These are phyloP conservation scores for Cacoxenus indagator DNA, from an alignment of 2,888 invertebrate species.

Conservation along the genomic window DNA sequence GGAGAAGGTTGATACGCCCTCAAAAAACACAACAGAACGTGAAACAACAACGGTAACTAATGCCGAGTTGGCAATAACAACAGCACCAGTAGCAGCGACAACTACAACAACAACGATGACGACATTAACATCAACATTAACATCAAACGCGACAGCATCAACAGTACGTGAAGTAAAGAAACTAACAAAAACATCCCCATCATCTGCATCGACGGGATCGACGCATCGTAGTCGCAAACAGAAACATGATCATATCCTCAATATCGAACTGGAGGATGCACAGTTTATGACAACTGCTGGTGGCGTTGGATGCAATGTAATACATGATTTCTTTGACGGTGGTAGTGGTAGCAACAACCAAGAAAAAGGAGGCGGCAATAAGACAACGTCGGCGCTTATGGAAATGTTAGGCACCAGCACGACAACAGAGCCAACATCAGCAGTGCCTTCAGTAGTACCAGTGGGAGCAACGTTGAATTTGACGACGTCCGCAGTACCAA, in stretches of 20 bases:
- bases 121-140: background rate
- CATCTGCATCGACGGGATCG: too few species aligned
- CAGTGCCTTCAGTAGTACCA: background rate
- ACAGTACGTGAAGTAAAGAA: background rate
- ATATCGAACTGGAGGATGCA: conserved; percentile 56
- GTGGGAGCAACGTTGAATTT: background rate
- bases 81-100: conserved; percentile 25
- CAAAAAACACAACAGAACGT: background rate
- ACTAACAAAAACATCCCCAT: too few species aligned
- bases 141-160: background rate
- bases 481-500: conserved; percentile 3
- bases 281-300: conserved; percentile 38
- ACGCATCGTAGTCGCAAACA: conserved; percentile 65
- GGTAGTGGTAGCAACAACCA: conserved; percentile 25
- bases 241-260: conserved; percentile 61
- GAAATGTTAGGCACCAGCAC: background rate
- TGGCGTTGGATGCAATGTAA: conserved; percentile 17
- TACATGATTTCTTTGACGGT: conserved; percentile 15
- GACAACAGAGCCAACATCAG: background rate
- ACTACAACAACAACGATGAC: background rate
- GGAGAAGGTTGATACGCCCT: too few species aligned
- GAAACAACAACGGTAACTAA: conserved; percentile 19
- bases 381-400: background rate
- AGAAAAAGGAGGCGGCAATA: background rate
- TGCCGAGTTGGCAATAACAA: conserved; percentile 8